Conservation (phyloP, 2,888 invertebrate species). For the Asteroscopus sphinx region DNA sequence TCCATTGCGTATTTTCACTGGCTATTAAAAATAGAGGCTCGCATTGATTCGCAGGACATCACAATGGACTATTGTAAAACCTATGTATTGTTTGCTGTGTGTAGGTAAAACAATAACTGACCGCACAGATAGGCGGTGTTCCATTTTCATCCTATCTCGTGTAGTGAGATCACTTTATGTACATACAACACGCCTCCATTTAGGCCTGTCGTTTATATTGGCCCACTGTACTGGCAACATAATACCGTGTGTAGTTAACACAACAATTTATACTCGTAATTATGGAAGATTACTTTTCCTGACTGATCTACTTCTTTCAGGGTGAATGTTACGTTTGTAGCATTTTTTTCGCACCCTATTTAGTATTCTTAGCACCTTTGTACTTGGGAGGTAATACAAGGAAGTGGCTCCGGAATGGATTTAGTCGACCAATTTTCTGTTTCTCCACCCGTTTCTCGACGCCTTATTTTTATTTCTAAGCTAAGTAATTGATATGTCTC, state of each 20-base stretch:
- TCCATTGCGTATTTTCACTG: conserved; percentile 36
- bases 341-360: conserved; percentile 29
- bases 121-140: conserved; percentile 63
- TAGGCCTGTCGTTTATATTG: conserved; percentile 35
- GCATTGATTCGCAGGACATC: conserved; percentile 49
- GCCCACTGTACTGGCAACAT: conserved; percentile 25
- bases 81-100: conserved; percentile 44
- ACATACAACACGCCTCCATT: conserved; percentile 47
- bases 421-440: conserved; percentile 27
- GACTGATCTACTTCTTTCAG: conserved; percentile 26
- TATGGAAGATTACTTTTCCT: conserved; percentile 36
- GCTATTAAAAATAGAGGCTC: conserved; percentile 42
- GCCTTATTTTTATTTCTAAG: conserved; percentile 35
- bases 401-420: conserved; percentile 23
- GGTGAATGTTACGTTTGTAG: conserved; percentile 30
- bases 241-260: conserved; percentile 38
- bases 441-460: conserved; percentile 19
- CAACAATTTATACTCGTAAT: conserved; percentile 42
- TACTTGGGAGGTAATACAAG: conserved; percentile 18
- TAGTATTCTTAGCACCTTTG: conserved; percentile 42
- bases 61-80: conserved; percentile 60
- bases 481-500: conserved; percentile 54
- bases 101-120: conserved; percentile 69
- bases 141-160: conserved; percentile 55
- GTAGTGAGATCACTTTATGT: conserved; percentile 50